Base-by-base conservation (phyloP, 2,113 vertebrate genomes). In the Tragulus kanchil region DNA sequence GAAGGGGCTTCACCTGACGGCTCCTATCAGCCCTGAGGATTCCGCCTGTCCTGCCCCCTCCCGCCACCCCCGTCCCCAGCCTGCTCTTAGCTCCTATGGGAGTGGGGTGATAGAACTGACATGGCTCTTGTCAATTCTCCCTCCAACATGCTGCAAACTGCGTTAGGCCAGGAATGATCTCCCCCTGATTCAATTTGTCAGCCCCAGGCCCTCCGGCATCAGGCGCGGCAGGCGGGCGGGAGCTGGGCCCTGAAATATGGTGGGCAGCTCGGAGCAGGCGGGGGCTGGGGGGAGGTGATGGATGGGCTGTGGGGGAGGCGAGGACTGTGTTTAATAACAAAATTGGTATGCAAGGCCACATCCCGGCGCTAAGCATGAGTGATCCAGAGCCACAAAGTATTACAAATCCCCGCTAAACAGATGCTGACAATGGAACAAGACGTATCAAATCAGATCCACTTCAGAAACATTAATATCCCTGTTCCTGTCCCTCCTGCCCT, bases 101-200 rank as follows among this genome's bases (percentile, higher is more conserved):
- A 97, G 94, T 95, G 97, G 97, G 94, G 97, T 94, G 98, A 98
- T 98, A 95, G 98, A 97, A 98, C 94, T 95, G 97, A 97, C 96
- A 98, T 78, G 94, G 94, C 90, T 97, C 97, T 97, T 95, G 98
- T 98, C 98, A 98, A 98, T 98, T 98, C 98, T 98, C 58, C 97
- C 97, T 98, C 98, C 98, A 97, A 96, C 98, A 99, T 59, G 98
- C 98, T 97, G 99, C 98, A 98, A 99, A 99, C 99, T 98, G 98
- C 98, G 98, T 99, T 98, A 98, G 98, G 98, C 99, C 99, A 99
- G 99, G 99, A 99, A 99, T 99, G 98, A 99, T 99, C 99, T 99
- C 98, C 98, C 98, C 98, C 96, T 99, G 99, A 99, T 99, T 99
- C 98, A 98, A 99, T 99, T 99, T 99, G 99, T 99, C 99, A 99